These are phyloP conservation scores for Agrochola lychnidis DNA, from an alignment of 2,888 invertebrate species.

Conservation along the genomic window DNA sequence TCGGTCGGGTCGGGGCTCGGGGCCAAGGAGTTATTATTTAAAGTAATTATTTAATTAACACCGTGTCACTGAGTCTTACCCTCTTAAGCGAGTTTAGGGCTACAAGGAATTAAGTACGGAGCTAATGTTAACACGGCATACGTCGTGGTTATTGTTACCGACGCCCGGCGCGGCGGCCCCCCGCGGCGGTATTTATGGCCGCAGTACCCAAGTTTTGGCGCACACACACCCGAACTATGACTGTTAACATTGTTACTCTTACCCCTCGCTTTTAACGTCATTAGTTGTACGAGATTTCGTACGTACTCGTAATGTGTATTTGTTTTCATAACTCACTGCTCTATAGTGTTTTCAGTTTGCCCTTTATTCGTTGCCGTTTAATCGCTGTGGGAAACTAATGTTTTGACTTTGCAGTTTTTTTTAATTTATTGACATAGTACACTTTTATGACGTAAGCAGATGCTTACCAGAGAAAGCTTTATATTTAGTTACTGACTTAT, in stretches of 20 bases:
- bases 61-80: constrained; percentile 87
- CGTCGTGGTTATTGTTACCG: constrained; percentile 85
- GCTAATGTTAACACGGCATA: constrained; percentile 90
- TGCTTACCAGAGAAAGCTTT: constrained; percentile 65
- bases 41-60: constrained; percentile 91
- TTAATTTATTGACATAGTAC: constrained; percentile 78
- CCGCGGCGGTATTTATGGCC: constrained; percentile 88
- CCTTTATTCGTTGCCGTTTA: constrained; percentile 81
- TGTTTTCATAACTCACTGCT: constrained; percentile 87
- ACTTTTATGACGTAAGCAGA: constrained; percentile 77
- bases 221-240: constrained; percentile 88
- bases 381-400: constrained; percentile 88
- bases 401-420: constrained; percentile 79
- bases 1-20: constrained; percentile 61
- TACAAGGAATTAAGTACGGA: constrained; percentile 89
- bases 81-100: constrained; percentile 89
- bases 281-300: constrained; percentile 89
- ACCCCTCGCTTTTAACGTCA: constrained; percentile 89
- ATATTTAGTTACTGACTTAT: constrained; percentile 49
- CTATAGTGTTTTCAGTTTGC: constrained; percentile 82
- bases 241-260: constrained; percentile 88
- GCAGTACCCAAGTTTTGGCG: constrained; percentile 87
- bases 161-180: constrained; percentile 77
- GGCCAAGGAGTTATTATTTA: constrained; percentile 87
- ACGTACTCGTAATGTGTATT: constrained; percentile 87